Conservation (phyloP, 2,797 vertebrate genomes). For the Siniperca scherzeri region DNA sequence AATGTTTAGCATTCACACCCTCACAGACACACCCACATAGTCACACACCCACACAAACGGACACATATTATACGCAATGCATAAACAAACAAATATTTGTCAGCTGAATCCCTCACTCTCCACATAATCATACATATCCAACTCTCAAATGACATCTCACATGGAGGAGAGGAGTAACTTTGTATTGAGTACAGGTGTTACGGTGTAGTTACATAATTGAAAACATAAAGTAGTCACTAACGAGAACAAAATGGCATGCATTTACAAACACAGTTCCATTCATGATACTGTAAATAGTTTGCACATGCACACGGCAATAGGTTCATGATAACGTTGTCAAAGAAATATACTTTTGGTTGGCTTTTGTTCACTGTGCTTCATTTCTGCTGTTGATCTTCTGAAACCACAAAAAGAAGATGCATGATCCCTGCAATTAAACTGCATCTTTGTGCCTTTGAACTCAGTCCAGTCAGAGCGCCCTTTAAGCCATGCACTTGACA, state of each 20-base stretch:
- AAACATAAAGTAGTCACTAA: conserved; percentile 11
- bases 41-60: not conserved
- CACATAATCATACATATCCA: not conserved
- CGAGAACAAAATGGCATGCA: conserved; percentile 49
- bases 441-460: not conserved
- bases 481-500: not conserved
- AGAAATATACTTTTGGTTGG: not conserved
- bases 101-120: not conserved
- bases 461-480: not conserved
- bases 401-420: not conserved
- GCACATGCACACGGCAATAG: conserved; percentile 31
- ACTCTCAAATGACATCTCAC: not conserved
- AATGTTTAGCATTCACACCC: not conserved
- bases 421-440: not conserved
- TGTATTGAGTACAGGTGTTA: not conserved
- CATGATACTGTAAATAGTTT: conserved; percentile 27
- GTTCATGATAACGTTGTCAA: not conserved
- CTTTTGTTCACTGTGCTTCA: not conserved
- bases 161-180: not conserved
- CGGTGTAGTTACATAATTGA: not conserved
- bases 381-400: not conserved
- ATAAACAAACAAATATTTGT: not conserved
- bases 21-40: not conserved
- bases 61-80: not conserved
- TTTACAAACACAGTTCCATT: conserved; percentile 47